Percentiles rank a stretch among this genome's conserved stretches.
Conservation (phyloP, 2,113 vertebrate genomes). For the Nicator chloris region DNA sequence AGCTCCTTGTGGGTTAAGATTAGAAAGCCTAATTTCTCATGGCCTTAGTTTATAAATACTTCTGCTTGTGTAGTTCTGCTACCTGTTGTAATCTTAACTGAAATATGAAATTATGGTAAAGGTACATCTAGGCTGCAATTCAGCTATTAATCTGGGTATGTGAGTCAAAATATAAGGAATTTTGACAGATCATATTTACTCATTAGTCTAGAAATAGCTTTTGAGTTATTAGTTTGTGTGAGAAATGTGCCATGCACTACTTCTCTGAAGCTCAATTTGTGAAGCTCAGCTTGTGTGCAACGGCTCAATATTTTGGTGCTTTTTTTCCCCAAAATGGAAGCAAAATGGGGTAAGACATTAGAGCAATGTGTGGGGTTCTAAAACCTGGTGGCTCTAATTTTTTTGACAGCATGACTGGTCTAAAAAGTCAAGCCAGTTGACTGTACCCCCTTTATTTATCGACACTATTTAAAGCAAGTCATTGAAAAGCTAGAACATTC, state of each 20-base stretch:
- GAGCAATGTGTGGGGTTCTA: background rate
- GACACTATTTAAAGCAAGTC: background rate
- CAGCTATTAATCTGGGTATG: background rate
- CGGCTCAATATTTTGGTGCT: background rate
- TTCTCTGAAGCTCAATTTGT: background rate
- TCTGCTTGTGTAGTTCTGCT: background rate
- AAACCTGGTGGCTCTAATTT: background rate
- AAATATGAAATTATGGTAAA: background rate
- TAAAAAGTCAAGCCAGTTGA: background rate
- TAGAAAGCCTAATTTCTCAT: background rate
- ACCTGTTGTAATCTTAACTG: background rate
- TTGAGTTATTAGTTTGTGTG: background rate
- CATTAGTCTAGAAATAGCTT: background rate
- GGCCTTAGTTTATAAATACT: background rate
- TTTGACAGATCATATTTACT: background rate
- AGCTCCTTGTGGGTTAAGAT: background rate
- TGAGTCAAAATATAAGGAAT: background rate
- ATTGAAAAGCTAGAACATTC: background rate
- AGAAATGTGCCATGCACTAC: background rate
- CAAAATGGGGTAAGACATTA: background rate
- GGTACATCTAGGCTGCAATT: background rate
- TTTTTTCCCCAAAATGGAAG: background rate
- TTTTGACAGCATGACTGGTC: fast-evolving
- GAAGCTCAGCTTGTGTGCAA: background rate
- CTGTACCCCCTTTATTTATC: background rate